Evolutionary conservation across 2,797 vertebrate species (phyloP), one percentile per base, ranked within the genome.

Genomic region (Acanthornis magna): DNA sequence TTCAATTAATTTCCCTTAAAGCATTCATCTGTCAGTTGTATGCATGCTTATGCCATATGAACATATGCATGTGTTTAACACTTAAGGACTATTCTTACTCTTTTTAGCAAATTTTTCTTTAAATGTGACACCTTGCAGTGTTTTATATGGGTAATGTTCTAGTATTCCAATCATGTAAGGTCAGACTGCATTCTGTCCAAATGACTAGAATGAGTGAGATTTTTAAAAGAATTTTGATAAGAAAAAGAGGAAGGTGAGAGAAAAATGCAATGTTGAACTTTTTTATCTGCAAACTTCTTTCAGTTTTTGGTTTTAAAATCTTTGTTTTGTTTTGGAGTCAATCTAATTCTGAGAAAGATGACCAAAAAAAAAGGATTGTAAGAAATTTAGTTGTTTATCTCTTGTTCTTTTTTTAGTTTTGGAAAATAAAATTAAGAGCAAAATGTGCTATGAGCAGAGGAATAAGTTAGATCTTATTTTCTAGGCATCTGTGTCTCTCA

Each of bases 401-500:
- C 75, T 23, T 5, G 13, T 40, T 77, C 4, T 50, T 38, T 36
- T 67, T 73, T 85, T 54, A 30, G 9, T 48, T 79, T 67, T 66
- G 13, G 66, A 78, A 93, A 85, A 73, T 22, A 71, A 86, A 82
- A 70, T n/a, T 0, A 84, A 66, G 3, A 79, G 4, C 4, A 85
- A 87, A 80, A 57, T 54, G 4, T 68, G 5, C 8, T 43, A 32
- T 72, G 13, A 89, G 10, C 14, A 85, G 26, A 89, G 10, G 62
- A 94, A 62, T 62, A 85, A 83, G 65, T 68, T 63, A 67, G 61
- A 68, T 58, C 6, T 55, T 68, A 48, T 79, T 70, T 92, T 83
- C 51, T 66, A 80, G 38, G 11, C 79, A 74, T 86, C 53, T 85
- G 4, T 55, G 3, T 61, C 8, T 77, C 30, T 74, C 26, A 63